Evolutionary conservation across 1,140 invertebrate genomes (phyloP).

Genomic region (Sinella curviseta): DNA sequence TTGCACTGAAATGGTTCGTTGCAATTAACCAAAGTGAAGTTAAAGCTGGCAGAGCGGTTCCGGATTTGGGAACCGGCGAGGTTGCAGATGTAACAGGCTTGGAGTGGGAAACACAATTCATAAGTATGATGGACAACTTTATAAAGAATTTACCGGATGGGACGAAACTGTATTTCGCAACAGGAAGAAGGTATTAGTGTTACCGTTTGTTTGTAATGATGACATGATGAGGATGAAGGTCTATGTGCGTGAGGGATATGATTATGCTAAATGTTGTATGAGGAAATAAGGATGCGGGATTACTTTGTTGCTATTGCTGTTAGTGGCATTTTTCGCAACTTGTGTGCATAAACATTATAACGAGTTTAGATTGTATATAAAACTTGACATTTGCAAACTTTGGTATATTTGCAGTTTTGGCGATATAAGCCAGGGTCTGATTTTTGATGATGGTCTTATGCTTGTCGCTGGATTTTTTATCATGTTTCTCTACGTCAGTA

Average conservation of each 20-base stretch:
- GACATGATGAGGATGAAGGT: background rate
- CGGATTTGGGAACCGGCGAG: conserved; percentile 18
- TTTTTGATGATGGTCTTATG: conserved; percentile 59
- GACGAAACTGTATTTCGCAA: conserved; percentile 55
- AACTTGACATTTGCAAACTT: background rate
- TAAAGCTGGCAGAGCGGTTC: background rate
- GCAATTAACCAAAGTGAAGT: conserved; percentile 15
- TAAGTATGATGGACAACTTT: conserved; percentile 18
- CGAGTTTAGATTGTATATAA: no score
- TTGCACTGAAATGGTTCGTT: conserved; percentile 7
- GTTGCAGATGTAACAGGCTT: conserved; percentile 4
- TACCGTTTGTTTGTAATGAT: conserved; percentile 14
- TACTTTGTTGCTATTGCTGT: no score
- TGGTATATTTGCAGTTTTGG: conserved; percentile 52
- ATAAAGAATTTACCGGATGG: conserved; percentile 53
- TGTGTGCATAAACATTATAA: no score
- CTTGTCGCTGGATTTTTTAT: conserved; percentile 60
- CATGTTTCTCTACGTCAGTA: conserved; percentile 60
- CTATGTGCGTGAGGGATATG: background rate
- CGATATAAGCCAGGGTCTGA: conserved; percentile 54
- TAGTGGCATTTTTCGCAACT: no score
- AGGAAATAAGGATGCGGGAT: no score
- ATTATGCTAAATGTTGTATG: no score
- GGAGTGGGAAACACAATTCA: conserved; percentile 19
- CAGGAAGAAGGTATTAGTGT: conserved; percentile 51